Evolutionary conservation across 1,140 invertebrate genomes (phyloP), one percentile per base, ranked within the genome.

Genomic region (Sycobia sp.): DNA sequence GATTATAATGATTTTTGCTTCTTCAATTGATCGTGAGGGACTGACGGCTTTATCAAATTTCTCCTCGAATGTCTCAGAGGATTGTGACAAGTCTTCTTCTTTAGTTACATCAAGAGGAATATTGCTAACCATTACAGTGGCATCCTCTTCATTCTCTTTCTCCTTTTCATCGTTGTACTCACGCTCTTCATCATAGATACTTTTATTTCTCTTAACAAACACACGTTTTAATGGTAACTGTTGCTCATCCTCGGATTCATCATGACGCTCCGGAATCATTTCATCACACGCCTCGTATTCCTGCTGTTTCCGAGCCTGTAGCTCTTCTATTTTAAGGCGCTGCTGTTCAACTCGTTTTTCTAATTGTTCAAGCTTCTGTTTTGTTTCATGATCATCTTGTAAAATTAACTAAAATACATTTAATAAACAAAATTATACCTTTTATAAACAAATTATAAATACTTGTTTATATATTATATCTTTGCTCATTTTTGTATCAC

Each of bases 221-320:
- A 82, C 80, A 39, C 80, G 70, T 29, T 82, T 82, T 2, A 82
- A 57, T 4, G 80, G 80, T 16, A 82, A 53, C 39, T 81, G 77
- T 29, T 81, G 80, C 16, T 82, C 80, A 36, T 82, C 80, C 18
- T 82, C 80, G 0, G 79, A 81, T 27, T 81, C 79, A 9, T 82
- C 80, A 13, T 81, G 79, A 16, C 80, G 66, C 8, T 82, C 80
- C 0, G 80, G 79, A 2, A 80, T 50, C 71, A 79, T 78, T 13
- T 81, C 79, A 13, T 82, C 79, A 1, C 73, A 69, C 0, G 75
- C 65, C 25, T 81, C 80, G 18, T 74, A 76, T 4, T 81, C 76
- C 14, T 78, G 76, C n/a, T 78, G 76, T 25, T 81, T 82, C 4
- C 73, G 65, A 0, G 79, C 78, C 18, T 81, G 73, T 0, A 82